phyloP scores from a whole-genome alignment of 1,140 invertebrate species.

The Pseudomyrmex cubaensis region DNA sequence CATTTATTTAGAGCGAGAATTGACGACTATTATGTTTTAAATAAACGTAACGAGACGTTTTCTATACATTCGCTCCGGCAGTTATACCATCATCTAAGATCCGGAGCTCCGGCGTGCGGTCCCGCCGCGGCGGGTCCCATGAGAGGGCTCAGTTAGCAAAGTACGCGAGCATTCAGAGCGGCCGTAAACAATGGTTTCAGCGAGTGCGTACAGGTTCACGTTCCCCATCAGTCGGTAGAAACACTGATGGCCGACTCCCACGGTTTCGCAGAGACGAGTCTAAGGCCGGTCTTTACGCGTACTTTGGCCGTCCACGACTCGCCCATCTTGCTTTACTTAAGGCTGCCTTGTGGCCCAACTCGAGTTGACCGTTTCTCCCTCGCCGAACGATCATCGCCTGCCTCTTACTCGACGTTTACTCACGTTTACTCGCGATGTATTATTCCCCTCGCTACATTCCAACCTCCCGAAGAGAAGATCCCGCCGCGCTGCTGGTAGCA shows the following conservation, averaged over 20 bases:
- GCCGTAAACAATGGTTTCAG: conserved; percentile 83
- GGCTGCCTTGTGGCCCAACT: conserved; percentile 46
- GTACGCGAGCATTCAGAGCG: conserved; percentile 75
- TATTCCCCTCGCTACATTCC: conserved; percentile 75
- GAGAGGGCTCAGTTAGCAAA: conserved; percentile 81
- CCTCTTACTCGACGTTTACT: conserved; percentile 78
- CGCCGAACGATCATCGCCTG: conserved; percentile 55
- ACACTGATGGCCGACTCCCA: conserved; percentile 77
- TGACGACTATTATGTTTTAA: no score
- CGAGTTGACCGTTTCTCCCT: conserved; percentile 12
- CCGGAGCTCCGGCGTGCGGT: conserved; percentile 19
- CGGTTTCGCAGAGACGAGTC: conserved; percentile 70
- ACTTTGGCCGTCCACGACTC: conserved; percentile 73
- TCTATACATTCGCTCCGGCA: conserved; percentile 33
- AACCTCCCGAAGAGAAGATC: conserved; percentile 69
- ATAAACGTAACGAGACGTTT: conserved; percentile 1
- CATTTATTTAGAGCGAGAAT: neutral
- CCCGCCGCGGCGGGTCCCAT: conserved; percentile 37
- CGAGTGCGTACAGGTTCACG: conserved; percentile 75
- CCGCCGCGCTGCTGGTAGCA: conserved; percentile 41
- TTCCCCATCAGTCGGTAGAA: conserved; percentile 53
- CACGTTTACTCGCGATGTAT: conserved; percentile 43
- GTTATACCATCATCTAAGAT: conserved; percentile 45
- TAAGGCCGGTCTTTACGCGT: conserved; percentile 71
- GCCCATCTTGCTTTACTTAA: conserved; percentile 79